These are phyloP conservation scores for Lepilemur ruficaudatus DNA, from an alignment of 2,797 vertebrate species.

Conservation along the genomic window DNA sequence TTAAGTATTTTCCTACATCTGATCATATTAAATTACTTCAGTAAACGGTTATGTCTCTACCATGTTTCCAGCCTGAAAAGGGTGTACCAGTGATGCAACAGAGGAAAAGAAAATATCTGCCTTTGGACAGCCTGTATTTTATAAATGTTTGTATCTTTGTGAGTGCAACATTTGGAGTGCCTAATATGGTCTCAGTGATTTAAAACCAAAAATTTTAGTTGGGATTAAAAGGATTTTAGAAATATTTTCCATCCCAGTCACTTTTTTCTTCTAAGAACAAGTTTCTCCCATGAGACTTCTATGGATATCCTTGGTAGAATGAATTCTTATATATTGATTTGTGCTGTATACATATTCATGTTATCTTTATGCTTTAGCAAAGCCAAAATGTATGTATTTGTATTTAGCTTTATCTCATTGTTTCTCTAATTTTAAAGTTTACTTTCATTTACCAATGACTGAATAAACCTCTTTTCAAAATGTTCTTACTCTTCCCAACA, in stretches of 20 bases:
- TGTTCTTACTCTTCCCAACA: background rate
- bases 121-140: background rate
- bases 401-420: background rate
- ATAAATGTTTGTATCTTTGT: background rate
- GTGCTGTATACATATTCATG: background rate
- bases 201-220: background rate
- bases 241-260: slow-evolving; percentile 28
- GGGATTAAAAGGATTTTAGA: slow-evolving; percentile 15
- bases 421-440: slow-evolving; percentile 21
- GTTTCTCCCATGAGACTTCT: background rate
- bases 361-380: slow-evolving; percentile 44
- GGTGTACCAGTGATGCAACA: background rate
- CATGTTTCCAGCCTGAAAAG: background rate
- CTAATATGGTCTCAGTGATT: background rate
- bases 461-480: slow-evolving; percentile 6
- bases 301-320: background rate
- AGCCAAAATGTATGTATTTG: background rate
- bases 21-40: background rate
- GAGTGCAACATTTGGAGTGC: background rate
- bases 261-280: background rate
- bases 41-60: background rate
- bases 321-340: background rate
- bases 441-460: slow-evolving; percentile 10
- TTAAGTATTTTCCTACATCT: background rate
- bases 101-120: background rate